phyloP scores from a whole-genome alignment of 2,888 invertebrate species.

The Oeneis ivallda region DNA sequence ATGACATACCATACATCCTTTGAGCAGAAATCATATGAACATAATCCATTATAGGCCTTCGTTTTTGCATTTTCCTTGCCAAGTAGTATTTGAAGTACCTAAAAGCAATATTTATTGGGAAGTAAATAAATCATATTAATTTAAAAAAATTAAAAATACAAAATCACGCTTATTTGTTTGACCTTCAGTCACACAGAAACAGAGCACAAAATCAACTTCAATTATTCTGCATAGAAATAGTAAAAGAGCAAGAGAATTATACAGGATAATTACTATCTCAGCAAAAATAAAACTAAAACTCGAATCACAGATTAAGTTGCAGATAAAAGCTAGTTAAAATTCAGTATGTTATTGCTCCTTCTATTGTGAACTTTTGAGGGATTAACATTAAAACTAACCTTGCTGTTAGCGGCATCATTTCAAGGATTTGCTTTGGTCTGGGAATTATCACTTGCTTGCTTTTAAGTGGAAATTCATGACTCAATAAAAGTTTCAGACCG shows the following conservation, averaged over 20 bases:
- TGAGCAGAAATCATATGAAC: slow-evolving; percentile 86
- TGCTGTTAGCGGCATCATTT: slow-evolving; percentile 86
- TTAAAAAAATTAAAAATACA: background rate
- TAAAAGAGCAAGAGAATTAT: too few relatives aligned
- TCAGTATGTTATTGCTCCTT: too few relatives aligned
- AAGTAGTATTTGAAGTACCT: slow-evolving; percentile 89
- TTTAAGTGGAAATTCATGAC: slow-evolving; percentile 88
- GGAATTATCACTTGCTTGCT: slow-evolving; percentile 86
- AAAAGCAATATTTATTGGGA: slow-evolving; percentile 51
- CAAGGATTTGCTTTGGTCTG: slow-evolving; percentile 85
- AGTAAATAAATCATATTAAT: background rate
- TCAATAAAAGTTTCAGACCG: slow-evolving; percentile 87
- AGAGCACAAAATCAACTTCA: too few relatives aligned
- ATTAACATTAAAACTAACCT: slow-evolving; percentile 76
- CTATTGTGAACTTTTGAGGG: too few relatives aligned
- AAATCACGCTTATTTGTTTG: too few relatives aligned
- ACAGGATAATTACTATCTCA: too few relatives aligned
- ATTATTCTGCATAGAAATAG: too few relatives aligned
- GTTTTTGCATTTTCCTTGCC: slow-evolving; percentile 83
- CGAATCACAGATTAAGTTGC: too few relatives aligned
- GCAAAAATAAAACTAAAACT: too few relatives aligned
- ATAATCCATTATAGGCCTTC: slow-evolving; percentile 90
- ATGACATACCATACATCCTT: slow-evolving; percentile 89
- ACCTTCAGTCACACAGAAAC: background rate
- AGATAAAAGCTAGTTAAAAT: too few relatives aligned